These are phyloP conservation scores for Hemibagrus guttatus DNA, from an alignment of 2,797 vertebrate genomes.

Conservation along the genomic window DNA sequence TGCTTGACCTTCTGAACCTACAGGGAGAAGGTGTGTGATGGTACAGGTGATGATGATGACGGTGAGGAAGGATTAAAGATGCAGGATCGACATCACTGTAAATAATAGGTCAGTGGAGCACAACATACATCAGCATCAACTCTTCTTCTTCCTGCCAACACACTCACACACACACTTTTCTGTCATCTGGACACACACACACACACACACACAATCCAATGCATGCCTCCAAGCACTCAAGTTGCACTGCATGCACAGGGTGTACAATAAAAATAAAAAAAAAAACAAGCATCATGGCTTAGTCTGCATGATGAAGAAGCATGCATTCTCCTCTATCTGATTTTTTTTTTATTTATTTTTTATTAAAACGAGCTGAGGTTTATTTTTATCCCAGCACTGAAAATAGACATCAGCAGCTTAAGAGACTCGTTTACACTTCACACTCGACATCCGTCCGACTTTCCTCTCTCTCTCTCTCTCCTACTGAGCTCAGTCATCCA, in stretches of 20 bases:
- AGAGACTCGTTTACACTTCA: constrained; percentile 36
- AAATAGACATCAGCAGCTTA: constrained; percentile 25
- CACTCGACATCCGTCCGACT: constrained; percentile 2
- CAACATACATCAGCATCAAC: constrained; percentile 57
- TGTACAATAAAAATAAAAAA: no score
- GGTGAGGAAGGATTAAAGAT: constrained; percentile 62
- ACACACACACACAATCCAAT: background rate
- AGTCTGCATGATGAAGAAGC: background rate
- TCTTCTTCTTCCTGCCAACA: background rate
- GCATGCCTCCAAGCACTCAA: background rate
- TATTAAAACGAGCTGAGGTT: constrained; percentile 12
- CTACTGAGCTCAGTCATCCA: constrained; percentile 14
- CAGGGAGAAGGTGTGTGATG: background rate
- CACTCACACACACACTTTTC: constrained; percentile 14
- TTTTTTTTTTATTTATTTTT: background rate
- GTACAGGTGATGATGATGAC: constrained; percentile 43
- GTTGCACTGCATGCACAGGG: constrained; percentile 43
- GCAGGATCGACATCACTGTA: constrained; percentile 72
- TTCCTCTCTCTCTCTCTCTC: background rate
- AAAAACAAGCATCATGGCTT: background rate
- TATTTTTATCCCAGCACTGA: constrained; percentile 31
- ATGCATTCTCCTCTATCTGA: constrained; percentile 1
- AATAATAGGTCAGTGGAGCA: constrained; percentile 83
- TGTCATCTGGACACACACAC: constrained; percentile 1
- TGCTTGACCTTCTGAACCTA: constrained; percentile 18